Conservation (phyloP, 2,113 vertebrate species). For the Rhizomys pruinosus region DNA sequence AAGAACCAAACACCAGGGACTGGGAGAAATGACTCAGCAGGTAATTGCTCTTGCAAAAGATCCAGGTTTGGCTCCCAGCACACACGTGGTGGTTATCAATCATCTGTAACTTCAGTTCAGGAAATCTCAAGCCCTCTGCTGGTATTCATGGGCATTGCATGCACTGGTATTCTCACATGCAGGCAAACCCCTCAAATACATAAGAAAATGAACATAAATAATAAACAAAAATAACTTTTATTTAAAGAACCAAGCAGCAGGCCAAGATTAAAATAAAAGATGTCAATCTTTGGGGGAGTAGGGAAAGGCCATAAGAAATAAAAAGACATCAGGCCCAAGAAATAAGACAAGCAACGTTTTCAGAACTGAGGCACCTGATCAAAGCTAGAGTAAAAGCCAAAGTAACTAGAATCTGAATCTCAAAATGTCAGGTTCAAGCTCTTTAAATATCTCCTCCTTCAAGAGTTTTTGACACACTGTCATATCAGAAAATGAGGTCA, state of each 20-base stretch:
- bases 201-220: too few species aligned
- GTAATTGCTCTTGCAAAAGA: too few species aligned
- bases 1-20: background rate
- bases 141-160: too few species aligned
- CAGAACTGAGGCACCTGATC: background rate
- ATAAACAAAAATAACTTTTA: too few species aligned
- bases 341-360: conserved; percentile 34
- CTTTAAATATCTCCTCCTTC: conserved; percentile 18
- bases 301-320: background rate
- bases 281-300: background rate
- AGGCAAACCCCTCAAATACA: too few species aligned
- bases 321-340: background rate
- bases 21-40: too few species aligned
- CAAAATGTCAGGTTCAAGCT: background rate
- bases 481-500: conserved; percentile 8
- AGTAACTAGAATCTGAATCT: conserved; percentile 27
- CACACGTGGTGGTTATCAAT: too few species aligned
- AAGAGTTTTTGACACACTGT: conserved; percentile 34
- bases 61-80: too few species aligned
- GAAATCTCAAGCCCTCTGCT: too few species aligned
- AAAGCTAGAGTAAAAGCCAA: background rate
- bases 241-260: background rate
- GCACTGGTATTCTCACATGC: too few species aligned
- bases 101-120: too few species aligned
- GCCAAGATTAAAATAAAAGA: background rate